Evolutionary conservation across 2,888 invertebrate species (phyloP).

Genomic region (Ophion costatus): DNA sequence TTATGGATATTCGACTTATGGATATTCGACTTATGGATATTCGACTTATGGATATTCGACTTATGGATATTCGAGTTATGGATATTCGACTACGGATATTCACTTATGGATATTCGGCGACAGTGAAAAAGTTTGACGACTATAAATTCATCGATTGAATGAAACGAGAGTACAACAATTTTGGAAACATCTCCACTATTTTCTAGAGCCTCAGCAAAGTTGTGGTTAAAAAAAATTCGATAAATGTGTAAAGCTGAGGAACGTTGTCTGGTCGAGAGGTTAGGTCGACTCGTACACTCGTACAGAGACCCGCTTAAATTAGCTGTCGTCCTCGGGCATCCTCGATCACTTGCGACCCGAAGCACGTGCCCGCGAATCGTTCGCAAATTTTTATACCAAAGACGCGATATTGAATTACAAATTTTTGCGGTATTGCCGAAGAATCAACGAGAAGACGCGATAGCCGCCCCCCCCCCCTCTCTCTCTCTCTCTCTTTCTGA

Average conservation of each 20-base stretch:
- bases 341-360: conserved; percentile 72
- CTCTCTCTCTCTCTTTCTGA: background rate
- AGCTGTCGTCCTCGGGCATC: conserved; percentile 29
- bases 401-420: conserved; percentile 66
- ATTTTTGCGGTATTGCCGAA: conserved; percentile 65
- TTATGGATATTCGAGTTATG: too few relatives aligned
- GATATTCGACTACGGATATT: too few relatives aligned
- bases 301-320: conserved; percentile 48
- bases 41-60: too few relatives aligned
- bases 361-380: conserved; percentile 71
- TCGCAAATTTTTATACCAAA: conserved; percentile 68
- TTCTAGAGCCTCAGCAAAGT: background rate
- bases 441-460: conserved; percentile 53
- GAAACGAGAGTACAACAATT: too few relatives aligned
- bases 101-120: too few relatives aligned
- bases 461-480: background rate
- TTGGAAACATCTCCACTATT: too few relatives aligned
- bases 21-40: too few relatives aligned
- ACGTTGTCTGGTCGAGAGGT: conserved; percentile 10
- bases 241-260: conserved; percentile 12
- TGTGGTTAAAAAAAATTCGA: background rate
- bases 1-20: too few relatives aligned
- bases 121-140: too few relatives aligned
- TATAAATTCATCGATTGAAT: too few relatives aligned
- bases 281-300: conserved; percentile 31